Base-by-base conservation (phyloP, 2,113 vertebrate genomes). In the Misgurnus anguillicaudatus region DNA sequence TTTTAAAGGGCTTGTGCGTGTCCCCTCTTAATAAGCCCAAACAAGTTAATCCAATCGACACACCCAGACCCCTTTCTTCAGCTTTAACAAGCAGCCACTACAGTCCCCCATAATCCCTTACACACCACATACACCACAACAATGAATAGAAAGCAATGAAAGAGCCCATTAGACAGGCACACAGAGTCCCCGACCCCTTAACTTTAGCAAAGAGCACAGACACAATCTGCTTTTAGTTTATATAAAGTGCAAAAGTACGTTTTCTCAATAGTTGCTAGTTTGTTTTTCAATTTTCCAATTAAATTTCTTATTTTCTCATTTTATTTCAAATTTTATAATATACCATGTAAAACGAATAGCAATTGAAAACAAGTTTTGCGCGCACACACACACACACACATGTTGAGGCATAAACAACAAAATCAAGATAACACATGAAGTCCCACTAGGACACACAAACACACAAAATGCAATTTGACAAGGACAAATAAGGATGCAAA, bases 1-100 rank as follows among this genome's bases (percentile, higher is more conserved):
- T 89, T 90, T 91, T 90, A 90, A 92, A 91, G 90, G 90, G 90
- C 89, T 84, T 87, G 88, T 88, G 89, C 87, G 89, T 89, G 89
- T 91, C 90, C 87, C 86, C 88, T 91, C 89, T 90, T 93, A 93
- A 93, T 93, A 92, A 91, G 89, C 90, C 91, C 90, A 92, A 92
- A 93, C 91, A 93, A 92, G 91, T 92, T 93, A 93, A 93, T 93
- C 92, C 92, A 92, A 93, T 93, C 89, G 89, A 90, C 91, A 90
- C 91, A 91, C 91, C 92, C 91, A 87, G 89, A 89, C 85, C 61
- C 89, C 87, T 90, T 91, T 89, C 89, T 91, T 87, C 89, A 87
- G 88, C 89, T 90, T 91, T 92, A 92, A 92, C 89, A 90, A 91
- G 89, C 89, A 74, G 72, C 57, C 71, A 84, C 88, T 89, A 89